Percentiles rank a stretch among this genome's conserved stretches.
phyloP scores from a whole-genome alignment of 2,113 vertebrate genomes.

The Brienomyrus brachyistius region DNA sequence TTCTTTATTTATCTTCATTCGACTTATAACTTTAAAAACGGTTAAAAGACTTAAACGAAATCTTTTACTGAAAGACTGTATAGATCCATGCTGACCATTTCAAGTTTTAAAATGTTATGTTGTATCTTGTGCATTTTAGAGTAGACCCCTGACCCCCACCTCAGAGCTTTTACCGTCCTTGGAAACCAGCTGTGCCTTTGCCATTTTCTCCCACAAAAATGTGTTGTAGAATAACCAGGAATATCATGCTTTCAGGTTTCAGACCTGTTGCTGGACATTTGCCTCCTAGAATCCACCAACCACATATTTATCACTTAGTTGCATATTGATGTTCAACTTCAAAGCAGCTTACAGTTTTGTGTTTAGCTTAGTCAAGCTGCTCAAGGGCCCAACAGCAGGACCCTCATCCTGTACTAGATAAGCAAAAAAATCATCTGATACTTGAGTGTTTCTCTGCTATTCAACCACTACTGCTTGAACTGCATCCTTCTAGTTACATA shows the following conservation, averaged over 20 bases:
- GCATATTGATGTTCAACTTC: not conserved
- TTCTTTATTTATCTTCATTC: not conserved
- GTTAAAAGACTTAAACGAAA: not conserved
- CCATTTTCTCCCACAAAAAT: slow-evolving; percentile 48
- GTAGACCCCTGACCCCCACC: slow-evolving; percentile 29
- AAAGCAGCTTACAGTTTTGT: not conserved
- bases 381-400: not conserved
- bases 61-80: not conserved
- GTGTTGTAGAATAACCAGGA: slow-evolving; percentile 29
- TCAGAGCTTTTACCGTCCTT: slow-evolving; percentile 31
- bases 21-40: not conserved
- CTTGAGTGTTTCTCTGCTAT: not conserved
- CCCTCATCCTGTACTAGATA: not conserved
- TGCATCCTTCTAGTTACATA: not conserved
- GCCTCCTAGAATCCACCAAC: not conserved
- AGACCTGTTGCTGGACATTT: not conserved
- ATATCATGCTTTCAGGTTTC: not conserved
- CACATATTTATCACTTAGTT: not conserved
- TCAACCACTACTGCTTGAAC: not conserved
- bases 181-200: slow-evolving; percentile 47
- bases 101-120: not conserved
- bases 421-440: not conserved
- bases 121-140: not conserved
- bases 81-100: not conserved
- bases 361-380: not conserved